A percentile compares a stretch with the other conserved stretches of the same genome.
Evolutionary conservation across 2,113 vertebrate genomes (phyloP).

Genomic region (Oncorhynchus kisutch): DNA sequence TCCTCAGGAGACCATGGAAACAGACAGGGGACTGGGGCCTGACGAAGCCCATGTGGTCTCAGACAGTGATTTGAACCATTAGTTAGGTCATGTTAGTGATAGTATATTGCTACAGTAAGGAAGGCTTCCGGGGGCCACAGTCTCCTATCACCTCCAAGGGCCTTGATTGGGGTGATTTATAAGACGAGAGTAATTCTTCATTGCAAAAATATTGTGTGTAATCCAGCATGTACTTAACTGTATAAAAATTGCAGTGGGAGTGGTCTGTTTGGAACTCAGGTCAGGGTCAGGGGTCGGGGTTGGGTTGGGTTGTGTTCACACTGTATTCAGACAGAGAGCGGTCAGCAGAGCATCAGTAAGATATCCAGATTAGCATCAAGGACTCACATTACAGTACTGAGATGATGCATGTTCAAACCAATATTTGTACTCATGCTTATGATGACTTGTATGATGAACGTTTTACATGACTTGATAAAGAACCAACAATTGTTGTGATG

Average conservation of each 20-base stretch:
- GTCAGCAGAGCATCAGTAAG: too few species aligned
- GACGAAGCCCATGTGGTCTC: not conserved
- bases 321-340: too few species aligned
- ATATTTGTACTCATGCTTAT: not conserved
- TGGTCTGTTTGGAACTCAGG: not conserved
- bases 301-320: not conserved
- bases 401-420: not conserved
- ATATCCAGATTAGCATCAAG: not conserved
- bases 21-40: not conserved
- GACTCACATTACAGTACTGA: not conserved
- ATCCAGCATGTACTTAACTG: not conserved
- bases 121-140: not conserved
- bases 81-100: not conserved
- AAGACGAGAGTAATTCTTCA: not conserved
- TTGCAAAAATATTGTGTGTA: not conserved
- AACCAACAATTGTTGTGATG: not conserved
- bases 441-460: not conserved
- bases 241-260: not conserved
- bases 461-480: conserved; percentile 5
- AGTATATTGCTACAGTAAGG: not conserved
- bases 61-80: not conserved
- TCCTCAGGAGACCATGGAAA: too few species aligned
- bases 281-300: not conserved
- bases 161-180: not conserved
- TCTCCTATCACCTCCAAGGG: not conserved